A percentile compares a stretch with the other conserved stretches of the same genome.
Evolutionary conservation across 2,113 vertebrate genomes (phyloP).

Genomic region (Furnarius figulus): DNA sequence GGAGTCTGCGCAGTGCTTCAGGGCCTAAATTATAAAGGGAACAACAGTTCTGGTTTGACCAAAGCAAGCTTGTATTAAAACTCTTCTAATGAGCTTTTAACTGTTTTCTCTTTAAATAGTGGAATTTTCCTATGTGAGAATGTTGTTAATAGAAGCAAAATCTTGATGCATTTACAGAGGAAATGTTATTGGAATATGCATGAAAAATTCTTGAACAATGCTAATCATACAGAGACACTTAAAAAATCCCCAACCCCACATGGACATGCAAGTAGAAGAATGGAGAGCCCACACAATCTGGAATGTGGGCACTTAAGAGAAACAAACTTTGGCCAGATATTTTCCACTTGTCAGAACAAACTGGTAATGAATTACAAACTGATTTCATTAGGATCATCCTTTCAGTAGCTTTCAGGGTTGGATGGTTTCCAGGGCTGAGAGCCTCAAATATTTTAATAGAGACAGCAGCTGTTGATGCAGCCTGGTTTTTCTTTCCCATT

Average conservation of each 20-base stretch:
- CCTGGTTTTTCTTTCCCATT: background rate
- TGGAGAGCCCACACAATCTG: background rate
- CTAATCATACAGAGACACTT: background rate
- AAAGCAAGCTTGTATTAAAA: background rate
- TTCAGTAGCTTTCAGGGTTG: background rate
- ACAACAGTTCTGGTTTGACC: background rate
- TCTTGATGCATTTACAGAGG: background rate
- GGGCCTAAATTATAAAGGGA: background rate
- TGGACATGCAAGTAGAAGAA: background rate
- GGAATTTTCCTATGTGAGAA: background rate
- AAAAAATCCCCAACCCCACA: background rate
- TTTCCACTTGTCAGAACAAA: constrained; percentile 4
- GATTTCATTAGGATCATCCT: background rate
- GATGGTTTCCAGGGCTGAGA: background rate
- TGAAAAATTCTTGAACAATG: background rate
- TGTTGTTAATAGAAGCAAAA: background rate
- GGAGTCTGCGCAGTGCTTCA: background rate
- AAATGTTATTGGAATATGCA: background rate
- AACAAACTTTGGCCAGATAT: background rate
- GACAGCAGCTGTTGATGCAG: background rate
- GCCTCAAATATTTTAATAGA: background rate
- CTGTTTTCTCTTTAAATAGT: background rate
- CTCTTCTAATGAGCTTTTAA: background rate
- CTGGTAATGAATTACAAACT: background rate
- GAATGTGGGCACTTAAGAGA: background rate